Base-by-base conservation (phyloP, 2,113 vertebrate genomes). In the Ranitomeya variabilis region DNA sequence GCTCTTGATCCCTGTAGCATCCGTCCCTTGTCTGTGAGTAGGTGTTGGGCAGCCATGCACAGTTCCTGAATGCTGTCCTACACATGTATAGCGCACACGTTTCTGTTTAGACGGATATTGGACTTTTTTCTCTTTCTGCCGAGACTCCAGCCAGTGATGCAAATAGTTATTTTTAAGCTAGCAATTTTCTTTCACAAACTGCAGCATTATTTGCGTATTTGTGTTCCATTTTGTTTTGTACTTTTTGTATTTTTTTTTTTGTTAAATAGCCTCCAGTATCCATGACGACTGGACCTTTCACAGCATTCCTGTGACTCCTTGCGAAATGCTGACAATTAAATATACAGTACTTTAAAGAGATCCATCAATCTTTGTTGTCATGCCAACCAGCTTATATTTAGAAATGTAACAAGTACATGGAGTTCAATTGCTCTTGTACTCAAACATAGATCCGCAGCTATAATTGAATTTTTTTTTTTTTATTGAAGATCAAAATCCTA, bases 391-490 rank as follows among this genome's bases (percentile, higher is more conserved):
- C 91, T 92, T 96, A 96, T 96, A 96, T 96, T 96, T 96, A 96
- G 95, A 95, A 95, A 95, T 93, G 93, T 95, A 95, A 95, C 95
- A 95, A 96, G 95, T 96, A 96, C 95, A 95, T 91, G 92, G 92
- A 95, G 94, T 94, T 95, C 94, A 95, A 92, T 94, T 94, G 94
- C 95, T 95, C 95, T 95, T 95, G 94, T 94, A 93, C 93, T 93
- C 93, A 95, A 94, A 95, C 93, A 92, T 94, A 92, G 93, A 94
- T 94, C 93, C 92, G 92, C 91, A 94, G 93, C 93, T 95, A 94
- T 94, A 95, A 95, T 94, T 95, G 94, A 93, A 93, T 94, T 94
- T 94, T 93, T 94, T 69, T 69, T 45, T 94, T 93, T 94, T 94
- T 94, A 95, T 93, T 94, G 91, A 93, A 91, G 93, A 93, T 93